Evolutionary conservation across 2,888 invertebrate species (phyloP).

Genomic region (Pardosa pseudoannulata): DNA sequence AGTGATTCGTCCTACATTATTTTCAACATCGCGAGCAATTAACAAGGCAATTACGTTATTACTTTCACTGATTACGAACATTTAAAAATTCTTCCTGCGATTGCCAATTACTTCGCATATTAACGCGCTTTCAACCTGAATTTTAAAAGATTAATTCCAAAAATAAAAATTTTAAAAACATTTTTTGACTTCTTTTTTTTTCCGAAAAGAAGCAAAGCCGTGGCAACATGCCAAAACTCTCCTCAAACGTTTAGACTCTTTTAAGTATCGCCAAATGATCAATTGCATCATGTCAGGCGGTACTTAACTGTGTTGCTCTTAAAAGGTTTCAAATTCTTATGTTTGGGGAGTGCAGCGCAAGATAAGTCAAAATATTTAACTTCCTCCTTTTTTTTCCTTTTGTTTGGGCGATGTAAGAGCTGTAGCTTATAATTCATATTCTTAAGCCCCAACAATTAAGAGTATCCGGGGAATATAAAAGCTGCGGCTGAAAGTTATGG

Average conservation of each 20-base stretch:
- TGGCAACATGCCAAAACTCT: slow-evolving; percentile 3
- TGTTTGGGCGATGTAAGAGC: too few species aligned
- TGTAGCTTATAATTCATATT: background rate
- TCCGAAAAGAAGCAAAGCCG: background rate
- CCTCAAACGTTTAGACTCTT: background rate
- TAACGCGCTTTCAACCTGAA: background rate
- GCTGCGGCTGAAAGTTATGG: background rate
- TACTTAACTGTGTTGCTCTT: slow-evolving; percentile 12
- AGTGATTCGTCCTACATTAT: too few species aligned
- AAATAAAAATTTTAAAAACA: background rate
- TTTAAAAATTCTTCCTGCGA: too few species aligned
- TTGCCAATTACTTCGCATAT: too few species aligned
- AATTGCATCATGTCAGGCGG: slow-evolving; percentile 1
- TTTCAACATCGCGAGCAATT: too few species aligned
- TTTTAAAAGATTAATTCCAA: background rate
- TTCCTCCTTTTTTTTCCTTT: background rate
- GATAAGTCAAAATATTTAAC: slow-evolving; percentile 15
- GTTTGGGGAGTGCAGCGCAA: background rate
- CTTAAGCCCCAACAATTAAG: slow-evolving; percentile 3
- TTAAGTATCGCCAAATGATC: slow-evolving; percentile 4
- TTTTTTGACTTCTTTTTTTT: background rate
- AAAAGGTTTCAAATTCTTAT: slow-evolving; percentile 6
- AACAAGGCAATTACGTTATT: too few species aligned
- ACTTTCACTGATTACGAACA: too few species aligned
- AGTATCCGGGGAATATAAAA: background rate